A percentile compares a stretch with the other conserved stretches of the same genome.
These are phyloP conservation scores for Aleiodes alternator DNA, from an alignment of 2,888 invertebrate species.

Conservation along the genomic window DNA sequence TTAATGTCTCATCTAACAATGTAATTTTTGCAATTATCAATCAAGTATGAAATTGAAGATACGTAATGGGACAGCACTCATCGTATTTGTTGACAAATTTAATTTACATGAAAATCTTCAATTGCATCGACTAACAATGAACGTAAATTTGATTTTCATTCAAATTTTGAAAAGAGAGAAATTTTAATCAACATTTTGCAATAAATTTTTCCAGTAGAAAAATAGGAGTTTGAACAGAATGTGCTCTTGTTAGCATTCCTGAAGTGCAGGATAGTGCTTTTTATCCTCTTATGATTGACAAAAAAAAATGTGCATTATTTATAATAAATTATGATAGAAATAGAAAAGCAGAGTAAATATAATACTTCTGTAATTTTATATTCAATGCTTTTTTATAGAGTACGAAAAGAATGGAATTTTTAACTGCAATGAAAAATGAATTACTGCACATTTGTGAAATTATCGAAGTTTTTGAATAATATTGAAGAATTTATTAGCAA, in stretches of 20 bases:
- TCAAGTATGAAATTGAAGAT: background rate
- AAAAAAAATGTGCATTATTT: conserved; percentile 7
- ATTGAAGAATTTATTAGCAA: background rate
- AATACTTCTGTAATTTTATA: conserved; percentile 6
- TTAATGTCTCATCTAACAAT: too few relatives aligned
- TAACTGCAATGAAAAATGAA: background rate
- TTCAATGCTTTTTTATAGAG: background rate
- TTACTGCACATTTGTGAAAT: background rate
- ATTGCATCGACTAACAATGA: too few relatives aligned
- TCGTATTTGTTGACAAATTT: conserved; percentile 6
- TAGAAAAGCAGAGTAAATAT: background rate
- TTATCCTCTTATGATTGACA: background rate
- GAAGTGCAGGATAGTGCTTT: conserved; percentile 7
- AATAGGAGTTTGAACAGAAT: too few relatives aligned
- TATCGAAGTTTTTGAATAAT: background rate
- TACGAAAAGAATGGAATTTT: background rate
- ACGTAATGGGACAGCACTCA: background rate
- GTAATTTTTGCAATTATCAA: conserved; percentile 10
- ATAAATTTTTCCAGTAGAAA: too few relatives aligned
- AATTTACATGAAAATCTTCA: too few relatives aligned
- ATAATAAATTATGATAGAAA: background rate
- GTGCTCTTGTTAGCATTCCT: too few relatives aligned
- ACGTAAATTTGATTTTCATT: too few relatives aligned
- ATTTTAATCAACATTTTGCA: too few relatives aligned
- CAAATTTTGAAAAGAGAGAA: too few relatives aligned